A percentile compares a stretch with the other conserved stretches of the same genome.
These are phyloP conservation scores for crab-eating macaque (Macaca fascicularis) DNA, from an alignment of 2,113 vertebrate genomes.

Conservation along the genomic window DNA sequence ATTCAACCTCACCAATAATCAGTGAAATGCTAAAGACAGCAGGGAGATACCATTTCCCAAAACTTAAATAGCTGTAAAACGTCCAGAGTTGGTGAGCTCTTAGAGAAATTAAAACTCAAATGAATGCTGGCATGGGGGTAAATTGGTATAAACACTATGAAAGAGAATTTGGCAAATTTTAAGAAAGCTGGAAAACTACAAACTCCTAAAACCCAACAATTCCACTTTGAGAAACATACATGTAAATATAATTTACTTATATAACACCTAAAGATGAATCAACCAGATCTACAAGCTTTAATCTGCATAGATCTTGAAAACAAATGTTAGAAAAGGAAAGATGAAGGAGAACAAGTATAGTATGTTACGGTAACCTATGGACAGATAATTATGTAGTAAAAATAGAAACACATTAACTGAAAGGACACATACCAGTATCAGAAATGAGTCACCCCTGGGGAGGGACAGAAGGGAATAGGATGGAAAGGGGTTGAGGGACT, in stretches of 20 bases:
- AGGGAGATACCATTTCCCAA: not conserved
- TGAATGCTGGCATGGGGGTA: not conserved
- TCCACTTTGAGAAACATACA: constrained; percentile 11
- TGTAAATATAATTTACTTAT: not conserved
- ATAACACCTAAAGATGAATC: not conserved
- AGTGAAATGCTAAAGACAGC: not conserved
- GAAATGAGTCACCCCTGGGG: not conserved
- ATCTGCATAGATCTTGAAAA: not conserved
- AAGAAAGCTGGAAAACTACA: not conserved
- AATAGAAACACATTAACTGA: not conserved
- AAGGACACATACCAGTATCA: constrained; percentile 1
- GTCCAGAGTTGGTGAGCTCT: not conserved
- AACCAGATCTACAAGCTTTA: not conserved
- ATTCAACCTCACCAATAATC: not conserved
- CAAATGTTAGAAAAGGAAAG: not conserved
- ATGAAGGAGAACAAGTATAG: not conserved
- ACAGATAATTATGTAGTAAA: not conserved
- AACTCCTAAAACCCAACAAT: not conserved
- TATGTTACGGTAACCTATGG: not conserved
- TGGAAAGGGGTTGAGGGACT: not conserved
- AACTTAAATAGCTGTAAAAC: not conserved
- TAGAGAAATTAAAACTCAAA: not conserved
- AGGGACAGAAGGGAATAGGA: not conserved
- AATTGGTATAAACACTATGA: not conserved
- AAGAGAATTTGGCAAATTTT: not conserved